phyloP scores from a whole-genome alignment of 2,888 invertebrate genomes.

The Ligdia adustata region DNA sequence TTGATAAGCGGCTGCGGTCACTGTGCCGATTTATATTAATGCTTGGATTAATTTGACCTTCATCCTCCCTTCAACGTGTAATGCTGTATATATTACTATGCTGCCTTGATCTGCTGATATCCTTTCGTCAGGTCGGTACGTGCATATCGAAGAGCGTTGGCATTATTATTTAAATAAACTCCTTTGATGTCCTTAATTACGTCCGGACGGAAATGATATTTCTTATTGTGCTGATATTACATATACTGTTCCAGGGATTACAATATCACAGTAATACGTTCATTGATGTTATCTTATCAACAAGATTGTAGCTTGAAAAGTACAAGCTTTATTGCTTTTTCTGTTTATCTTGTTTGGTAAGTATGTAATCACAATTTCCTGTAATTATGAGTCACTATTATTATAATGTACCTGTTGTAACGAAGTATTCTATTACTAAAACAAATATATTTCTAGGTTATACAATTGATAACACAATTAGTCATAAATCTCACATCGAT shows the following conservation, averaged over 20 bases:
- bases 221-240: too few relatives aligned
- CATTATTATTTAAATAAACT: too few relatives aligned
- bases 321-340: not conserved
- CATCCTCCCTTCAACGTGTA: constrained; percentile 15
- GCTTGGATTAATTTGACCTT: constrained; percentile 37
- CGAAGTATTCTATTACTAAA: too few relatives aligned
- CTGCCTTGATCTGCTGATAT: constrained; percentile 4
- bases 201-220: too few relatives aligned
- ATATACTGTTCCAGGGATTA: too few relatives aligned
- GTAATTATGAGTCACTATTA: constrained; percentile 1
- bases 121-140: constrained; percentile 2
- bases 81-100: not conserved
- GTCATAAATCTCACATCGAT: too few relatives aligned
- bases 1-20: constrained; percentile 5
- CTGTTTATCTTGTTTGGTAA: constrained; percentile 2
- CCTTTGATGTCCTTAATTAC: too few relatives aligned
- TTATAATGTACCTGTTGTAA: not conserved
- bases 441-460: too few relatives aligned
- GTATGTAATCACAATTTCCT: not conserved
- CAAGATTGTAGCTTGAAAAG: not conserved
- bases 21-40: constrained; percentile 25
- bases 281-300: constrained; percentile 4
- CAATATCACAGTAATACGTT: too few relatives aligned
- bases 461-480: too few relatives aligned
- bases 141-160: too few relatives aligned